Conservation (phyloP, 2,113 vertebrate genomes). For the Carlito syrichta region DNA sequence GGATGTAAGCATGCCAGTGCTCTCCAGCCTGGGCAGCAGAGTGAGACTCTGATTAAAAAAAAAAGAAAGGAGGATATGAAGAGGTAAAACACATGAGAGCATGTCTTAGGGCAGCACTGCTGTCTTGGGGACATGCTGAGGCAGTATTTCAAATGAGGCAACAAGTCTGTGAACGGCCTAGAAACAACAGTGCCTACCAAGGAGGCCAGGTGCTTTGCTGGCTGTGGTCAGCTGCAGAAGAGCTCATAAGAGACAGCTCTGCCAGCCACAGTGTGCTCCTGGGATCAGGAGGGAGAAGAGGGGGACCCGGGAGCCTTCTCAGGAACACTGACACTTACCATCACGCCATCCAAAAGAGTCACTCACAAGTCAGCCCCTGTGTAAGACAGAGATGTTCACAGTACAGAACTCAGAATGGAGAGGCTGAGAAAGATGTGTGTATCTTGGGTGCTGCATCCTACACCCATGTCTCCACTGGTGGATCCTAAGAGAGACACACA, state of each 20-base stretch:
- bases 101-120: neutral
- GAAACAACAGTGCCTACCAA: neutral
- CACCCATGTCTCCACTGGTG: neutral
- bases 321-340: neutral
- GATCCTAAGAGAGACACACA: neutral
- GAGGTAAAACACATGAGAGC: neutral
- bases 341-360: no score
- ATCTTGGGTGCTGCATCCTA: rapidly evolving
- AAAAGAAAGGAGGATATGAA: neutral
- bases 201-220: no score
- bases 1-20: no score
- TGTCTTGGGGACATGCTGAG: neutral
- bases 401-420: neutral
- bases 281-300: neutral
- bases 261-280: neutral
- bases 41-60: no score
- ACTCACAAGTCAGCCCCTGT: neutral
- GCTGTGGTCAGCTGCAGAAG: neutral
- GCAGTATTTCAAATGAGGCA: neutral
- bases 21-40: no score
- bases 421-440: neutral
- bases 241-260: neutral
- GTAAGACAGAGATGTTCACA: neutral
- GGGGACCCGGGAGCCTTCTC: neutral
- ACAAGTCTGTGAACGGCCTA: neutral